Conservation (phyloP, 2,888 invertebrate species). For the Phania funesta region DNA sequence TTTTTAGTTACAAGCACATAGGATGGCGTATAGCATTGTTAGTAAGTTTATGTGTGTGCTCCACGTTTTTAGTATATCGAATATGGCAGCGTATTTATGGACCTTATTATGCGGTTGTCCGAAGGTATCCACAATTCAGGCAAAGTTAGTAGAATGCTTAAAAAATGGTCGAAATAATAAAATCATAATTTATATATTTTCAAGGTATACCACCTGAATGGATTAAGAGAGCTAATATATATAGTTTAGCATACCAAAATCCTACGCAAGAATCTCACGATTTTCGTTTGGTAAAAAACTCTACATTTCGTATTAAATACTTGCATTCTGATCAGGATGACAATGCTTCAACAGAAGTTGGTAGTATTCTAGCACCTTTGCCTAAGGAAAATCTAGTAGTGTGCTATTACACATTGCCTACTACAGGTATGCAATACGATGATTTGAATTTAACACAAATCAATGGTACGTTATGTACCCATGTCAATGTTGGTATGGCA, state of each 20-base stretch:
- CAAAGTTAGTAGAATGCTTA: constrained; percentile 33
- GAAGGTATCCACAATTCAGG: constrained; percentile 45
- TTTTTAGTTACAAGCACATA: constrained; percentile 69
- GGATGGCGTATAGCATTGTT: constrained; percentile 70
- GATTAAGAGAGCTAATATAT: constrained; percentile 72
- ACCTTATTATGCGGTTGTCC: constrained; percentile 39
- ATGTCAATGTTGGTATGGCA: constrained; percentile 90
- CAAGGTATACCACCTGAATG: constrained; percentile 73
- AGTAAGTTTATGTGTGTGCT: constrained; percentile 69
- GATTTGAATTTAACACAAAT: constrained; percentile 83
- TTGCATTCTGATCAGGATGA: constrained; percentile 50
- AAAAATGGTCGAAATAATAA: not conserved
- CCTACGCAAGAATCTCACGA: constrained; percentile 70
- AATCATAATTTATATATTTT: not conserved
- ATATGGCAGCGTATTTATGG: constrained; percentile 58
- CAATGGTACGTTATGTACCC: constrained; percentile 89
- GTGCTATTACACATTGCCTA: constrained; percentile 87
- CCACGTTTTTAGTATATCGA: constrained; percentile 72
- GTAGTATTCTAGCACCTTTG: constrained; percentile 31
- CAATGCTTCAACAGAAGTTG: not conserved
- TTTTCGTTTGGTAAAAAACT: constrained; percentile 70
- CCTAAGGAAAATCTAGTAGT: constrained; percentile 75
- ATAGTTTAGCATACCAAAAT: constrained; percentile 69
- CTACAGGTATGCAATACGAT: constrained; percentile 68
- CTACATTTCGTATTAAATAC: constrained; percentile 59